Evolutionary conservation across 2,797 vertebrate species (phyloP).

Genomic region (Zenarchopterus dispar): DNA sequence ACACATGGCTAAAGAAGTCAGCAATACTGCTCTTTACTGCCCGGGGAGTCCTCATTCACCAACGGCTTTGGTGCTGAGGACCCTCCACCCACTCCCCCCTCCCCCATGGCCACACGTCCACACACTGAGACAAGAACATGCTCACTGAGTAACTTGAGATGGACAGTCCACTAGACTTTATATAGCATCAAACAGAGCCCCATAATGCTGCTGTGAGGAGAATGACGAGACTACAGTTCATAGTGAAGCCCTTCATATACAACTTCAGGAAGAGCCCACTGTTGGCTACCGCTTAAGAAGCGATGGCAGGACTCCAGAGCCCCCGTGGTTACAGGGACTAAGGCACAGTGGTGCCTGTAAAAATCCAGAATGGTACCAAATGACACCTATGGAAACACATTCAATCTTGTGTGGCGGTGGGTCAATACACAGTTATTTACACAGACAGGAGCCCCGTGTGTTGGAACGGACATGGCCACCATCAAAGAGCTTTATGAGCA

Average conservation of each 20-base stretch:
- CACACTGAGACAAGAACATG: conserved; percentile 33
- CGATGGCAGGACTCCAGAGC: conserved; percentile 52
- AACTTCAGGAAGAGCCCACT: conserved; percentile 57
- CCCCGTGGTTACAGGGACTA: conserved; percentile 51
- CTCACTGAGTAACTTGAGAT: conserved; percentile 58
- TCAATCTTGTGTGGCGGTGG: conserved; percentile 71
- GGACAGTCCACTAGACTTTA: conserved; percentile 68
- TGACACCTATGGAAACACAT: conserved; percentile 80
- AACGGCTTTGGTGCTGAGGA: conserved; percentile 59
- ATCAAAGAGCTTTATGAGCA: conserved; percentile 80
- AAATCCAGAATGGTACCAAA: conserved; percentile 63
- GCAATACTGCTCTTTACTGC: conserved; percentile 77
- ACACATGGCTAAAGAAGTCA: conserved; percentile 79
- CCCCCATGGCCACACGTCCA: neutral
- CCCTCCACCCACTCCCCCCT: conserved; percentile 9
- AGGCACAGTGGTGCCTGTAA: conserved; percentile 61
- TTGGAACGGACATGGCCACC: conserved; percentile 77
- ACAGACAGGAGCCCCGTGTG: conserved; percentile 66
- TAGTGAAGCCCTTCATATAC: conserved; percentile 28
- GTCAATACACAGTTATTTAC: conserved; percentile 76
- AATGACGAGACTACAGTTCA: conserved; percentile 36
- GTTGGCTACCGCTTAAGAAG: conserved; percentile 52
- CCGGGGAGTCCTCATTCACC: conserved; percentile 73
- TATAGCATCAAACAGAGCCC: conserved; percentile 71
- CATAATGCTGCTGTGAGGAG: conserved; percentile 53